Evolutionary conservation across 53 echinoderm and acorn worm species (phyloP), one percentile per base, ranked within the genome.

Genomic region (Pentamera pediparva): DNA sequence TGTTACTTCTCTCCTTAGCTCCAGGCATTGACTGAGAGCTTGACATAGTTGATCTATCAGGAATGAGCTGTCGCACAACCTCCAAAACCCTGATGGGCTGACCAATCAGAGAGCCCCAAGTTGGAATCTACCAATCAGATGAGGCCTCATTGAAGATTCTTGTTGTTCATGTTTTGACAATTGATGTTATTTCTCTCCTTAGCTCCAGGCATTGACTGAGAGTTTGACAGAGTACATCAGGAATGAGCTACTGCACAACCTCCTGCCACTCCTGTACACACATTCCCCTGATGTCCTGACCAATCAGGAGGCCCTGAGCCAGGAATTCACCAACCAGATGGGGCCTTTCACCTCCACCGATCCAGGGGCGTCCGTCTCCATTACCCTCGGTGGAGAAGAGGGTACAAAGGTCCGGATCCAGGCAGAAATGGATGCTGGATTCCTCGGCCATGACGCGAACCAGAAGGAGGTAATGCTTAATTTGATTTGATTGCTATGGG

Each of bases 351-450:
- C n/a, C n/a, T n/a, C n/a, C 21, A 55, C 17, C 21, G 65, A 33
- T 10, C 19, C 65, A 10, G 65, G 8, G 5, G 65, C 65, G 3
- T n/a, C 40, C 4, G 65, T 65, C 3, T 22, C 39, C 3, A 65
- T 65, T 21, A 37, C 65, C 26, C 65, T 65, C 25, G 65, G 39
- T 37, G 38, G 25, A 26, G 19, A 65, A 4, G 39, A 65, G 36
- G 65, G 39, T 21, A 65, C 65, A 10, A 65, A n/a, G 22, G 65
- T 65, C 27, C 37, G 27, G 27, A 65, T 65, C 11, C 65, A 65
- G 8, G 65, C 65, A 9, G 65, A 65, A 38, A 65, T 65, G 65
- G 65, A 65, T 65, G 65, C 65, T 36, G 65, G 65, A 7, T 65
- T 65, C 37, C 65, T 65, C 10, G 65, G 65, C 12, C 22, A 35